Conservation (phyloP, 2,113 vertebrate species). For the Centrocercus urophasianus region DNA sequence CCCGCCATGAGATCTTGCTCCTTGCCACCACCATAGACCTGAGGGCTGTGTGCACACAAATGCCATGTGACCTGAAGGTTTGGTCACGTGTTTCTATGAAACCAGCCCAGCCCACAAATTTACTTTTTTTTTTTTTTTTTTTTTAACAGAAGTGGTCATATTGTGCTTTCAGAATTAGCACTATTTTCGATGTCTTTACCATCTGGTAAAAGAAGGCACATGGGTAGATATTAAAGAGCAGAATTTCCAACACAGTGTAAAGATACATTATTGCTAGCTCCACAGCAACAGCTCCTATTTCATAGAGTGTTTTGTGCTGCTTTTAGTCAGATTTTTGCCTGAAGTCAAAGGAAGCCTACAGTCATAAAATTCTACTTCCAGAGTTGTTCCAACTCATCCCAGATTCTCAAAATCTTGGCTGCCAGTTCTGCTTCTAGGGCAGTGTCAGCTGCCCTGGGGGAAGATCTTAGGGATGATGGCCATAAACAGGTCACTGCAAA, state of each 20-base stretch:
- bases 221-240: neutral
- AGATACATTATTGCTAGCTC: neutral
- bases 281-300: neutral
- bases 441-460: neutral
- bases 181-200: neutral
- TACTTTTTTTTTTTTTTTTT: neutral
- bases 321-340: neutral
- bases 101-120: neutral
- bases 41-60: neutral
- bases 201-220: neutral
- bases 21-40: accelerated
- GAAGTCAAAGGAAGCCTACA: neutral
- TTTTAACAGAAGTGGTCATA: neutral
- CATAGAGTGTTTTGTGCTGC: neutral
- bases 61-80: neutral
- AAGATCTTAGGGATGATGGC: accelerated
- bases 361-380: neutral
- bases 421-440: neutral
- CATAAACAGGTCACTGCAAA: neutral
- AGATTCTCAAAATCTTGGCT: neutral
- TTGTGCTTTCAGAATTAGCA: neutral
- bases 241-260: neutral
- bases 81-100: neutral
- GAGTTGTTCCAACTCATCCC: neutral
- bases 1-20: accelerated